Base-by-base conservation (phyloP, 2,113 vertebrate genomes). In the Cheirogaleus medius region DNA sequence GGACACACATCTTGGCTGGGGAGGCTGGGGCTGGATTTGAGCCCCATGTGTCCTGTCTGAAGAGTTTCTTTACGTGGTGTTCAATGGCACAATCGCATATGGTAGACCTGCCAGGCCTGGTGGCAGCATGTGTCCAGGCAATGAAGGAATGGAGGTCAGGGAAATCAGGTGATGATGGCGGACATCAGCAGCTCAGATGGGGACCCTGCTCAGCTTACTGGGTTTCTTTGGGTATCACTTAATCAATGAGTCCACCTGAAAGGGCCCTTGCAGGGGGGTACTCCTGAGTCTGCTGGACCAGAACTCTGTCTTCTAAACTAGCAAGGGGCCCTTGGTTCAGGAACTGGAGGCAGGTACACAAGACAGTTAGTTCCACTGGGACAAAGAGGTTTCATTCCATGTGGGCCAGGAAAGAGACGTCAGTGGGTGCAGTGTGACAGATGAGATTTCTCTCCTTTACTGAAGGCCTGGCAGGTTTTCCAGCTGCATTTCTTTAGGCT, bases 1-100 rank as follows among this genome's bases (percentile, higher is more conserved):
- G 21, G 64, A 5, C 25, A 34, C 13, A 27, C 39, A 27, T 81
- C 13, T 39, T 52, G 82, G 25, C 71, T 54, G 18, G 25, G 14
- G 21, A 90, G 17, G 21, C 23, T 47, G n/a, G 52, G 49, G 21
- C 60, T 83, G 39, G 34, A 69, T 56, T 66, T 94, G 17, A 60
- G 6, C 1, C 3, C 37, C 2, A 4, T 0, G 0, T 4, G 11
- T 69, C 34, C 25, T 77, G 15, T 95, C 63, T 47, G 14, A n/a
- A n/a, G 56, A 29, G 4, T 12, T 11, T 83, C 42, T 81, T 66
- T 20, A 69, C 5, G 14, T 13, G 20, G 17, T 25, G 32, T 37
- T 44, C 39, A 71, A 5, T 37, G 44, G 23, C 5, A 90, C 49
- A 17, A 0, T 15, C 0, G 0, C 0, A 4, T 42, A 27, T n/a